Percentiles rank a stretch among this genome's conserved stretches.
Conservation (phyloP, 2,113 vertebrate species). For the Erythrocercus mccallii region DNA sequence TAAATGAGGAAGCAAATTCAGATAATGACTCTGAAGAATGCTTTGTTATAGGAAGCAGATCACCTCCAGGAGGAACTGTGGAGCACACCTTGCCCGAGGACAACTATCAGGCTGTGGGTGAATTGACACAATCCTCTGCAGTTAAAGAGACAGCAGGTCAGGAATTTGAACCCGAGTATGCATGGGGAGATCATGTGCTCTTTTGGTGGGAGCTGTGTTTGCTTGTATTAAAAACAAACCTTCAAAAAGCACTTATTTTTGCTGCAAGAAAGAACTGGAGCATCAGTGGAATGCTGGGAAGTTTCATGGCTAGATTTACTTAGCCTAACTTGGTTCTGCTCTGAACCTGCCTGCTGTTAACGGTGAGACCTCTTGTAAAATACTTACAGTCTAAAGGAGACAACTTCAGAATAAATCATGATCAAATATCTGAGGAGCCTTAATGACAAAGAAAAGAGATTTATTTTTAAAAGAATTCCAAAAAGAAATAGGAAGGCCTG, state of each 20-base stretch:
- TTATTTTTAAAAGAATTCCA: background rate
- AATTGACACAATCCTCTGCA: background rate
- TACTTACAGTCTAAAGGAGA: background rate
- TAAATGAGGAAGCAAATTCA: background rate
- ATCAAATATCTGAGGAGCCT: background rate
- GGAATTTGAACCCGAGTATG: background rate
- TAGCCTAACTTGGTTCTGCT: fast-evolving
- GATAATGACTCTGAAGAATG: background rate
- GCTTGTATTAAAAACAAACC: background rate
- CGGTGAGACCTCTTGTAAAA: background rate
- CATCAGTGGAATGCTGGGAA: background rate
- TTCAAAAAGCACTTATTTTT: background rate
- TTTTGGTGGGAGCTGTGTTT: background rate
- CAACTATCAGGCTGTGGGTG: background rate
- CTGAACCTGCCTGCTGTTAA: background rate
- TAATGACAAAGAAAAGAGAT: background rate
- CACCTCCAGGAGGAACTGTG: background rate
- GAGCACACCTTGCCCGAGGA: background rate
- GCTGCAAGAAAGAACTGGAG: background rate
- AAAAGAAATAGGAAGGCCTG: background rate
- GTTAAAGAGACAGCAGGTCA: background rate
- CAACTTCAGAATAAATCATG: background rate
- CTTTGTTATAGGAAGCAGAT: background rate
- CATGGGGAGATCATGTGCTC: background rate
- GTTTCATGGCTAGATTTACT: background rate